phyloP scores from a whole-genome alignment of 92 coral and sea anemone species.

The Epizoanthus rinbou region DNA sequence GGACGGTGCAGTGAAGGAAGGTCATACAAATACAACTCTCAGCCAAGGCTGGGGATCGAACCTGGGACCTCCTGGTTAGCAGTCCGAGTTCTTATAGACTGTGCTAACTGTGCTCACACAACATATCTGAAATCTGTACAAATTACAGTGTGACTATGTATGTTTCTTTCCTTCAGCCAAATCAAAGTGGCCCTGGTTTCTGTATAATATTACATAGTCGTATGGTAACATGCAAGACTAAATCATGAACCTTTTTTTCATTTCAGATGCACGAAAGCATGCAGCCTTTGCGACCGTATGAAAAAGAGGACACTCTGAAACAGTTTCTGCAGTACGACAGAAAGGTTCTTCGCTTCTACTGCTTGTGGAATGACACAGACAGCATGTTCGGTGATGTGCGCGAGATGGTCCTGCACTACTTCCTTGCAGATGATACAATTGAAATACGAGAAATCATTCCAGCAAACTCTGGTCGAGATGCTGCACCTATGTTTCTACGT shows the following conservation, averaged over 20 bases:
- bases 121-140: too few species aligned
- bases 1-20: too few species aligned
- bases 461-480: slow-evolving; percentile 95
- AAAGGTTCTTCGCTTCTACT: slow-evolving; percentile 86
- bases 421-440: slow-evolving; percentile 95
- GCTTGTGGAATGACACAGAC: slow-evolving; percentile 97
- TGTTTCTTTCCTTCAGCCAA: too few species aligned
- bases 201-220: too few species aligned
- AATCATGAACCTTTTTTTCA: not conserved
- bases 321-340: slow-evolving; percentile 96
- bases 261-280: slow-evolving; percentile 89
- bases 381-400: slow-evolving; percentile 98
- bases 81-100: too few species aligned
- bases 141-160: too few species aligned
- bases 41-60: too few species aligned
- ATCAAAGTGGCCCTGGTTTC: too few species aligned
- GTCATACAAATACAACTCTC: too few species aligned
- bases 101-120: too few species aligned
- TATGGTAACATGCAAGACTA: not conserved
- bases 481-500: slow-evolving; percentile 94
- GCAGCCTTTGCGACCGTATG: slow-evolving; percentile 98
- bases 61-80: too few species aligned
- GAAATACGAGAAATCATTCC: slow-evolving; percentile 93
- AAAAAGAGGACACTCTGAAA: slow-evolving; percentile 93
- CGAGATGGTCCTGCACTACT: slow-evolving; percentile 93